Evolutionary conservation across 2,888 invertebrate genomes (phyloP), one percentile per base, ranked within the genome.

Genomic region (Linyphia triangularis): DNA sequence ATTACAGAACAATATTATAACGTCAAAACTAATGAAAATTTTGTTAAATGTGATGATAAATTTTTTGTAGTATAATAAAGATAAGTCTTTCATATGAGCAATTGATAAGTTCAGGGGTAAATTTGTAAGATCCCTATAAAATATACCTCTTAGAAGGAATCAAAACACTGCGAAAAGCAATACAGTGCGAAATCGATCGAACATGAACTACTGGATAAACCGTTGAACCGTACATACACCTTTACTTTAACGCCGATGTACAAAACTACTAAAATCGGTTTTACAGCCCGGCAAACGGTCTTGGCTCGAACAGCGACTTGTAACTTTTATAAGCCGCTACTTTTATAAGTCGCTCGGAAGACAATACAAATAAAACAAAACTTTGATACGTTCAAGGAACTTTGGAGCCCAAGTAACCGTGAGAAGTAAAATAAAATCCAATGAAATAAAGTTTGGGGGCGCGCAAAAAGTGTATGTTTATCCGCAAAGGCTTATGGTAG

Each of bases 221-320:
- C 59, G 26, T n/a, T 65, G 65, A 33, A 77, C 67, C 40, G 40
- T 59, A 51, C 57, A 75, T 30, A 61, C 59, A 77, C 61, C 69
- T 22, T 28, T 37, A 22, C 72, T 67, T 84, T 73, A 77, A 85
- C 75, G 24, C 67, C 69, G 59, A 4, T 67, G 69, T 77, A 77
- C 77, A 59, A 61, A 40, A 43, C 85, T 26, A 75, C 85, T 85
- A 85, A 85, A 85, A 22, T 59, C 77, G 69, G 37, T 77, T 84
- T 85, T 77, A 85, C 57, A 69, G 43, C 85, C 67, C 24, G 16
- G 26, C n/a, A 77, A 85, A 85, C 69, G 85, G 59, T 37, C 51
- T 30, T 13, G 13, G 43, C 65, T 30, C 7, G 30, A 43, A 43
- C 43, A 43, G 37, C 69, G 67, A 75, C 63, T 65, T 84, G 84